phyloP scores from a whole-genome alignment of 1,140 invertebrate species.

The Scaptomyza hsui region DNA sequence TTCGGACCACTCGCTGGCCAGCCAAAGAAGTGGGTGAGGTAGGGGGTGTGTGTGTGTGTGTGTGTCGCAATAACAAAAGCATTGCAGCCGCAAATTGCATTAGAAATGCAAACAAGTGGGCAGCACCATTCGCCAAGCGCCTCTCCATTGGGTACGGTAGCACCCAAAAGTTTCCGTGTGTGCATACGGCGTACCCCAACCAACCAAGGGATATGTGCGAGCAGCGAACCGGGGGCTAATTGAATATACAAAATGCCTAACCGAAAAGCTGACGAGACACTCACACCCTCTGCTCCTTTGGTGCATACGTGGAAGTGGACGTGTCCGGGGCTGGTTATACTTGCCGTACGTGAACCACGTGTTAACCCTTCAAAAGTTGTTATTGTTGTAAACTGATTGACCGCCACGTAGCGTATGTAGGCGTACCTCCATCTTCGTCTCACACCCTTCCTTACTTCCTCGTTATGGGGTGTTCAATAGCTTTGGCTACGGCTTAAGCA shows the following conservation, averaged over 20 bases:
- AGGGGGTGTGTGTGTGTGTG: slow-evolving; percentile 2
- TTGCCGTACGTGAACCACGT: slow-evolving; percentile 54
- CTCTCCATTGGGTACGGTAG: slow-evolving; percentile 6
- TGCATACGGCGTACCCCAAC: background rate
- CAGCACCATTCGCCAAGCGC: slow-evolving; percentile 10
- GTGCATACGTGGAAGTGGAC: background rate
- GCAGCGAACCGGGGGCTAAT: slow-evolving; percentile 55
- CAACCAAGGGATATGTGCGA: slow-evolving; percentile 49
- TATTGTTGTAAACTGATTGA: slow-evolving; percentile 73
- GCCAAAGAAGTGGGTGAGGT: background rate
- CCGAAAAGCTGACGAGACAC: slow-evolving; percentile 26
- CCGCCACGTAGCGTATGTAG: slow-evolving; percentile 33
- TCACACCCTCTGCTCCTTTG: no score
- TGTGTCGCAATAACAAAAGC: slow-evolving; percentile 57
- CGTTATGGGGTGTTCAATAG: slow-evolving; percentile 39
- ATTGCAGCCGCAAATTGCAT: slow-evolving; percentile 77
- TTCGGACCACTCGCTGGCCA: slow-evolving; percentile 21
- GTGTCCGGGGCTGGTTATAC: background rate
- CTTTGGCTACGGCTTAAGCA: slow-evolving; percentile 47
- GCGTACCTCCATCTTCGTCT: slow-evolving; percentile 3
- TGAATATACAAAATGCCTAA: slow-evolving; percentile 76
- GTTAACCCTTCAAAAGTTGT: slow-evolving; percentile 73
- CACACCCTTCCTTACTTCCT: background rate
- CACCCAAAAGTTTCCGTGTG: background rate
- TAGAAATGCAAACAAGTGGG: slow-evolving; percentile 80